These are phyloP conservation scores for Enteromius afrohamiltoni DNA, from an alignment of 2,797 vertebrate species.

Conservation along the genomic window DNA sequence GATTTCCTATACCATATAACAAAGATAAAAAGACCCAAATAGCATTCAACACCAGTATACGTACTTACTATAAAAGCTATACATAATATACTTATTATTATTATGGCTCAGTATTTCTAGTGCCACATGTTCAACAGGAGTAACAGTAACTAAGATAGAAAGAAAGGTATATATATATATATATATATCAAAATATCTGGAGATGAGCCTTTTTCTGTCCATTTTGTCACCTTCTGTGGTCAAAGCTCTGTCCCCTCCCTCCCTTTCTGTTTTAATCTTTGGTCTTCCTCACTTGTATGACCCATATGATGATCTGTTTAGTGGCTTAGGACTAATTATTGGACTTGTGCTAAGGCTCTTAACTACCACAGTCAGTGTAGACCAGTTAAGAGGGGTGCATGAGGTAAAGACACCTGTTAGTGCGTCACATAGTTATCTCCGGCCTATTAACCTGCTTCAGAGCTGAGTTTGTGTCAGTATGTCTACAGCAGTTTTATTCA, in stretches of 20 bases:
- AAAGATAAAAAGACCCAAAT: not conserved
- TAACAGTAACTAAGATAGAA: not conserved
- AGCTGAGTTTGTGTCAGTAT: constrained; percentile 25
- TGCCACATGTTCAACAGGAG: not conserved
- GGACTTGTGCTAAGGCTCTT: constrained; percentile 68
- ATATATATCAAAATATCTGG: not conserved
- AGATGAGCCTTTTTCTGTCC: not conserved
- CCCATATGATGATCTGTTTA: constrained; percentile 65
- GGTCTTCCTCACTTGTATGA: constrained; percentile 51
- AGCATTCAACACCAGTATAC: not conserved
- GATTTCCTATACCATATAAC: not conserved
- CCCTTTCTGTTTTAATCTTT: constrained; percentile 58
- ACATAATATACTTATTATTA: not conserved
- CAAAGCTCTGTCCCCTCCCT: constrained; percentile 25
- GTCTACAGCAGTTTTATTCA: constrained; percentile 12
- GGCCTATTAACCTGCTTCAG: constrained; percentile 42
- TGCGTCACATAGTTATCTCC: constrained; percentile 50
- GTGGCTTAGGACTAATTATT: constrained; percentile 58
- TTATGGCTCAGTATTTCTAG: not conserved
- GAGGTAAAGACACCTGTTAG: constrained; percentile 31
- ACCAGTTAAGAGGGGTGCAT: constrained; percentile 43
- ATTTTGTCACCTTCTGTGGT: not conserved
- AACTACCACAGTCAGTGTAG: constrained; percentile 52
- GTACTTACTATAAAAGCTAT: not conserved
- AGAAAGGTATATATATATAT: no score